Evolutionary conservation across 2,888 invertebrate species (phyloP).

Genomic region (Spialia ferax): DNA sequence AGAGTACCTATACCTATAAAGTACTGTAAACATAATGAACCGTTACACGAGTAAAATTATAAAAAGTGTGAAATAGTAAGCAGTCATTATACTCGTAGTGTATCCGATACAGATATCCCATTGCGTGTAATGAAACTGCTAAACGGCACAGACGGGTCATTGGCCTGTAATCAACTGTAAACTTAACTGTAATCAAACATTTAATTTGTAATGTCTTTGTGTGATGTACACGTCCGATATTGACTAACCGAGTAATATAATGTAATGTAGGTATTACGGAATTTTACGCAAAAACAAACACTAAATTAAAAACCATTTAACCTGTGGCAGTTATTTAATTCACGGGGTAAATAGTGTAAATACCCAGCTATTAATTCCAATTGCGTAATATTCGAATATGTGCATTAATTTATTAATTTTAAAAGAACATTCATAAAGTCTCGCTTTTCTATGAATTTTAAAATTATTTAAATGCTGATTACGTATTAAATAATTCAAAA

Average conservation of each 20-base stretch:
- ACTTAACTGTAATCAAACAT: constrained; percentile 79
- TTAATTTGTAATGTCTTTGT: constrained; percentile 67
- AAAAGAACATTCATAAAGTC: background rate
- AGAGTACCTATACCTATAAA: too few species aligned
- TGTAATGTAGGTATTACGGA: constrained; percentile 44
- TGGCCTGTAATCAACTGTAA: constrained; percentile 74
- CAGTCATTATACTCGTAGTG: background rate
- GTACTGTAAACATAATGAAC: too few species aligned
- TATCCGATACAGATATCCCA: constrained; percentile 13
- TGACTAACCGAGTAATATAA: constrained; percentile 52
- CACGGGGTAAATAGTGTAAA: too few species aligned
- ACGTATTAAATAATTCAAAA: background rate
- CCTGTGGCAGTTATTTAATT: too few species aligned
- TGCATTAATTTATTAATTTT: too few species aligned
- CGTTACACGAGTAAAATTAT: constrained; percentile 7
- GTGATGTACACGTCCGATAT: constrained; percentile 63
- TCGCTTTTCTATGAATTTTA: background rate
- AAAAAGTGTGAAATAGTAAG: constrained; percentile 19
- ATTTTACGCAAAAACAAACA: constrained; percentile 39
- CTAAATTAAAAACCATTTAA: background rate
- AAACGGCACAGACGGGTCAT: constrained; percentile 53
- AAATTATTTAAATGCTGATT: background rate
- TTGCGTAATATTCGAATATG: too few species aligned
- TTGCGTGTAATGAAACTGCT: constrained; percentile 5
- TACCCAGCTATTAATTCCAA: too few species aligned